Evolutionary conservation across 2,113 vertebrate genomes (phyloP), one percentile per base, ranked within the genome.

Genomic region (Oryzias celebensis): DNA sequence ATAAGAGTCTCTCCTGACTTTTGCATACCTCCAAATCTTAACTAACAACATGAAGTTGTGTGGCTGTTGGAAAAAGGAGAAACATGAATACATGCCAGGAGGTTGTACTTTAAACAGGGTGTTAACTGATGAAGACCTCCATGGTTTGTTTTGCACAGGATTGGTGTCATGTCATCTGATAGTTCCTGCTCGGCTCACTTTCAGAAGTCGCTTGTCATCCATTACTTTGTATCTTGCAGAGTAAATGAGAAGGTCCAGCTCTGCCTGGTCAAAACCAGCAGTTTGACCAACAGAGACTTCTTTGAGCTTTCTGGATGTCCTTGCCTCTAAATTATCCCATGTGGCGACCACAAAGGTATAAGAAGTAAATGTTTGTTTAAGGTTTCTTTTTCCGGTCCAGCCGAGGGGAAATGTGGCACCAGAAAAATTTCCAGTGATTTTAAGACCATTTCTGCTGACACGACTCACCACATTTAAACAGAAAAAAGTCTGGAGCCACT

Each of bases 361-460:
- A 53, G 65, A 61, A 31, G 26, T 52, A 51, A 49, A 22, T 83
- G 67, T 90, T 84, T 82, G 69, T 74, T 84, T 75, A 83, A 82
- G 62, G 74, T 83, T 81, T 76, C 54, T 65, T 80, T 36, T 71
- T 81, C 75, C 82, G 78, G 71, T 76, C 80, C 65, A 64, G 47
- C 52, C 60, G 69, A 50, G 64, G 58, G 87, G 77, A 82, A 90
- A 86, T 89, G 80, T 80, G 72, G 74, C 31, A 63, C 56, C 22
- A 60, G 50, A 43, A 23, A 52, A 51, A 59, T 49, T 50, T 58
- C 31, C 41, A 44, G 45, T 65, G 62, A 61, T 62, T 20, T 45
- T 50, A 71, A 52, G 46, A 8, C 36, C 14, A 14, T 41, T 62
- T 58, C 41, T 56, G 57, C 73, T 65, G 68, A 52, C 48, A 52